Percentiles rank a stretch among this genome's conserved stretches.
These are phyloP conservation scores for Danaus melanippus DNA, from an alignment of 1,140 invertebrate genomes.

Conservation along the genomic window DNA sequence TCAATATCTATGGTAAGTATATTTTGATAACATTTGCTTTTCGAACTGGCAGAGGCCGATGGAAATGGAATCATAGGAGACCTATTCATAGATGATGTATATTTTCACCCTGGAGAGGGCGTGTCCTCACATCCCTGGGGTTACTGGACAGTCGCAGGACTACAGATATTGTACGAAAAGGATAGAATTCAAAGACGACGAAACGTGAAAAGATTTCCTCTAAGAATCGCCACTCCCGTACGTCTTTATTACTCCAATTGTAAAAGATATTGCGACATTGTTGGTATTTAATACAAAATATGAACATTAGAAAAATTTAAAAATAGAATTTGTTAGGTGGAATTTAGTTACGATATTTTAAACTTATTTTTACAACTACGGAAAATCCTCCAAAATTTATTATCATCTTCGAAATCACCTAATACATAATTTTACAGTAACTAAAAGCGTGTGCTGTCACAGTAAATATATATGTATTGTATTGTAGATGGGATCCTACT, in stretches of 20 bases:
- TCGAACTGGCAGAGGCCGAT: neutral
- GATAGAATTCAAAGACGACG: constrained; percentile 31
- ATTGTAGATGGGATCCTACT: constrained; percentile 37
- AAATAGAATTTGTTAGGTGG: no score
- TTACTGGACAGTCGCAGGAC: constrained; percentile 23
- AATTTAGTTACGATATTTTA: no score
- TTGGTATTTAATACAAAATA: no score
- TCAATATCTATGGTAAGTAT: no score
- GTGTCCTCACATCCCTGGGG: constrained; percentile 34
- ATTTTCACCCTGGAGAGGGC: constrained; percentile 34
- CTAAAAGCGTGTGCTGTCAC: no score
- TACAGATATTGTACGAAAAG: constrained; percentile 28
- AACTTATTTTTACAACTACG: no score
- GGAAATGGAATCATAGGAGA: neutral
- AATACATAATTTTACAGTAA: no score
- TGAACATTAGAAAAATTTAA: no score
- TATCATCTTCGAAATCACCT: no score
- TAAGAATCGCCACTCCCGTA: constrained; percentile 49
- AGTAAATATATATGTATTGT: no score
- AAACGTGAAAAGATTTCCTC: constrained; percentile 33
- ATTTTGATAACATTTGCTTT: constrained; percentile 1
- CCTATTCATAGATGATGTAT: constrained; percentile 33
- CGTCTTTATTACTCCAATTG: neutral
- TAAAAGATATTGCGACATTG: no score
- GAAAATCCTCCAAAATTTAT: no score